A percentile compares a stretch with the other conserved stretches of the same genome.
Conservation (phyloP, 2,888 invertebrate species). For the Oscheius onirici region DNA sequence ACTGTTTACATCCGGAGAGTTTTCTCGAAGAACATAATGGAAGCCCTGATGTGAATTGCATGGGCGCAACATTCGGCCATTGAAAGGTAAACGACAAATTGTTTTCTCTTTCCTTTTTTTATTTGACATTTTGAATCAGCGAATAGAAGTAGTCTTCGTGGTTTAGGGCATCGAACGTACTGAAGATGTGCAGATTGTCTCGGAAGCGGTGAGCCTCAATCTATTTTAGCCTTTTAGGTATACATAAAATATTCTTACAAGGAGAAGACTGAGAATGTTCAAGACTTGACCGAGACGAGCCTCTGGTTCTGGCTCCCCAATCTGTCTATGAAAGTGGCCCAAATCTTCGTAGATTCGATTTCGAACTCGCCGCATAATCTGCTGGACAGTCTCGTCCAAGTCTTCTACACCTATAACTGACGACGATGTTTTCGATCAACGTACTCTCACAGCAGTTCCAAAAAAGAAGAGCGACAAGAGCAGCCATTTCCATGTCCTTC, state of each 20-base stretch:
- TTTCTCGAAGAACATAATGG: no score
- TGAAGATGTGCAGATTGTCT: not conserved
- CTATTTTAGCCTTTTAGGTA: not conserved
- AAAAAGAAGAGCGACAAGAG: not conserved
- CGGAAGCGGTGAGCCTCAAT: not conserved
- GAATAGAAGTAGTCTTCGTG: not conserved
- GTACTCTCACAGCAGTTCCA: conserved; percentile 2
- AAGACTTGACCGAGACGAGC: not conserved
- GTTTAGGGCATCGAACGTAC: not conserved
- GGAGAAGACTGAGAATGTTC: conserved; percentile 1
- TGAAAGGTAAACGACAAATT: no score
- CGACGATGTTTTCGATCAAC: not conserved
- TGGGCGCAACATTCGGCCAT: no score
- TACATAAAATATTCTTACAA: not conserved
- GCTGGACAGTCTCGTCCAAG: not conserved
- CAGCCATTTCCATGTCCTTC: conserved; percentile 6
- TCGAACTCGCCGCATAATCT: not conserved
- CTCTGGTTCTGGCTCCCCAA: not conserved
- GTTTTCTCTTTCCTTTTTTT: not conserved
- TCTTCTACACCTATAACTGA: not conserved
- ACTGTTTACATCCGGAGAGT: no score
- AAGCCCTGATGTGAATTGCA: no score
- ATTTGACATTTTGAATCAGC: not conserved
- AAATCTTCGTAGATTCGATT: not conserved
- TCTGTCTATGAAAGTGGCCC: not conserved